Evolutionary conservation across 2,113 vertebrate genomes (phyloP), one percentile per base, ranked within the genome.

Genomic region (Eptatretus burgeri): DNA sequence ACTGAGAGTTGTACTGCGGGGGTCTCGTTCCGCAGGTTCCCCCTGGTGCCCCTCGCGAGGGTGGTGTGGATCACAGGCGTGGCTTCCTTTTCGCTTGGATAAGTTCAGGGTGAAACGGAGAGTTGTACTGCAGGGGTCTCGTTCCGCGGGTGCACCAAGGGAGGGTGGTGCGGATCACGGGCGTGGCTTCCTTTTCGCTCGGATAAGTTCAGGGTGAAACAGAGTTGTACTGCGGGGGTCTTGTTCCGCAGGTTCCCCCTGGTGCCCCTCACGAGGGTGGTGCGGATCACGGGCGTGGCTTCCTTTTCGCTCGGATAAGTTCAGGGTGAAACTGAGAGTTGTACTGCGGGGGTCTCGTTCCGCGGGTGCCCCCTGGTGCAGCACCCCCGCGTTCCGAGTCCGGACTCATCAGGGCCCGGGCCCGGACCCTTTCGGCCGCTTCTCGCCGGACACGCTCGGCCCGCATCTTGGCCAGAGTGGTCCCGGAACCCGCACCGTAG

Each of bases 321-420:
- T 85, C 77, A 1, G 83, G 82, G 67, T 84, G 77, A 72, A 78
- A 88, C 52, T 81, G 82, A 1, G 70, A 83, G 73, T 85, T 85
- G 75, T 85, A 85, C 0, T 75, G 76, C 20, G 78, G 68, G 14
- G 77, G 77, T 51, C 82, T 69, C 75, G 19, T 65, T 73, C 73
- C 13, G 66, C 73, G 13, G 67, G 70, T 1, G 64, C 10, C 1
- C 63, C 69, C 27, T 67, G 69, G 2, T 49, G 64, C 52, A 67
- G 67, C 5, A 64, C 65, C 11, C 69, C 75, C 19, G 72, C 69
- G 2, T 66, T 74, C 53, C 51, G 27, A 41, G 27, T 41, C 70
- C 67, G 72, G 72, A 11, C 78, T 77, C 51, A 84, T 66, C 63
- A 86, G 68, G 14, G 78, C 77, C 67, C 78, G 72, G 0, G 80